Conservation (phyloP, 2,113 vertebrate genomes). For the Ardeotis arabs region DNA sequence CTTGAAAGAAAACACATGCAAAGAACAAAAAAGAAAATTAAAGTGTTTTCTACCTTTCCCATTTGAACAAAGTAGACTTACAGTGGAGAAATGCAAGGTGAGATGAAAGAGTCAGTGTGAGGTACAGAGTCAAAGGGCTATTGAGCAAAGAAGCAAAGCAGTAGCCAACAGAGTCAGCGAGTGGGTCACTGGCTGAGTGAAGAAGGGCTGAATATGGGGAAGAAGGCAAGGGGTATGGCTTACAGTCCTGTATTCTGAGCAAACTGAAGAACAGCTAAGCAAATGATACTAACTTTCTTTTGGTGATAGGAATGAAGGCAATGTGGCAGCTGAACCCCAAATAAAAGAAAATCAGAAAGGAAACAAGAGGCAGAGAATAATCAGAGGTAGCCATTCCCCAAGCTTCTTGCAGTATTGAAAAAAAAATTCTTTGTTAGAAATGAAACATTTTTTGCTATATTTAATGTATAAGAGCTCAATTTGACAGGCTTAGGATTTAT, state of each 20-base stretch:
- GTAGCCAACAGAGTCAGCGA: neutral
- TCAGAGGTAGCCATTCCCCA: neutral
- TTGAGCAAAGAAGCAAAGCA: neutral
- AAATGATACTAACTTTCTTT: neutral
- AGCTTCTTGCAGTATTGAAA: neutral
- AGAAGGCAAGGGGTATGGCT: neutral
- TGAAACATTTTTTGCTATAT: neutral
- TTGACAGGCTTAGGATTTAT: neutral
- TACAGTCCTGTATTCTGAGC: neutral
- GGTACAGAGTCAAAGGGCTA: neutral
- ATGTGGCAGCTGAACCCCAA: neutral
- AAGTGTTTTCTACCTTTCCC: neutral
- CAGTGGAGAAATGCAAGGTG: neutral
- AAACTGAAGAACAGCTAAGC: neutral
- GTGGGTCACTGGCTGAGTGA: neutral
- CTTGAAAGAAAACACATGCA: neutral
- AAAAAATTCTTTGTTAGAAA: neutral
- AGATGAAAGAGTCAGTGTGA: neutral
- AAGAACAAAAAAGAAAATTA: neutral
- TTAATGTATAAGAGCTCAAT: neutral
- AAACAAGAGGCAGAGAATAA: neutral
- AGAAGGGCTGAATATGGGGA: neutral
- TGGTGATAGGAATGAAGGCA: neutral
- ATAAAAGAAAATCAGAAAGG: neutral
- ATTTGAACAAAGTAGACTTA: neutral